Evolutionary conservation across 2,797 vertebrate species (phyloP), one percentile per base, ranked within the genome.

Genomic region (Malurus splendens): DNA sequence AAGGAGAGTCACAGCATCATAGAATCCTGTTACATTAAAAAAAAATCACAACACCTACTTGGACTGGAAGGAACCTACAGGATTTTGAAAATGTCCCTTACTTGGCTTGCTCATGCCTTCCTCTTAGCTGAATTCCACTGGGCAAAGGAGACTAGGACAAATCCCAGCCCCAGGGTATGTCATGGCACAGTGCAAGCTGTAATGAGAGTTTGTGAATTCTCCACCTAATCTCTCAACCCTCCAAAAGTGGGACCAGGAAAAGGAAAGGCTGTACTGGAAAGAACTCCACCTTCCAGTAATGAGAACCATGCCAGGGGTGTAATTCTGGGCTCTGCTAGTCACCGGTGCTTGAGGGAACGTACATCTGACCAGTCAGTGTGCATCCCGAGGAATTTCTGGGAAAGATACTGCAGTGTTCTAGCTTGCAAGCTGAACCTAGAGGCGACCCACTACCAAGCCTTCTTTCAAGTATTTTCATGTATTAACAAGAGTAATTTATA

Each of bases 401-500:
- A 87, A 83, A 32, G 38, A 70, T 33, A 23, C 71, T 77, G 56
- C 44, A 51, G 32, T 32, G 33, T 68, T 88, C 59, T n/a, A 55
- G 38, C 39, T 28, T 84, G 47, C 75, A 66, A 70, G 39, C 10
- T 87, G 45, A 61, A 90, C 62, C 61, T 74, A 55, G 70, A 80
- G 64, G 24, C 0, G 1, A 81, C 39, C 67, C 18, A 23, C 59
- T 71, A 67, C 45, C 39, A 81, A 82, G 55, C 23, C 38, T 71
- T 56, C 68, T 70, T 86, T 79, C 87, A 92, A 89, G 73, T 64
- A 80, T 61, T 74, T 88, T 93, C 90, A 61, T 87, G 86, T 89
- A 81, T 87, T 91, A 90, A 91, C 72, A 75, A 41, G 67, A 86
- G 22, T 81, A 82, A 75, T 72, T 62, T 72, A 71, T 82, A n/a